Percentiles rank a stretch among this genome's conserved stretches.
Evolutionary conservation across 2,888 invertebrate species (phyloP).

Genomic region (Dynastes hyllus): DNA sequence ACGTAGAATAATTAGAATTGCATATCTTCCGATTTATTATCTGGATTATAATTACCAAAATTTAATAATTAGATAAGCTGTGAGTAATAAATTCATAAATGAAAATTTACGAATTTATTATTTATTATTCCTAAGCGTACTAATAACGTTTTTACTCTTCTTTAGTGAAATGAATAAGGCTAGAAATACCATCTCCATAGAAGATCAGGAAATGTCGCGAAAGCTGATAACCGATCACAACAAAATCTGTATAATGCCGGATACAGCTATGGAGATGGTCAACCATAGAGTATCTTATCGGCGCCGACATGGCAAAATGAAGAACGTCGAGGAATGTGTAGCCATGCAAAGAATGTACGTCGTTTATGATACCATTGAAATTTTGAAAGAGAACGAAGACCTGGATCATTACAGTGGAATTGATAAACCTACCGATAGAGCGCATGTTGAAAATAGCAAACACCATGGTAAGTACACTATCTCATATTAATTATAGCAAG

Average conservation of each 20-base stretch:
- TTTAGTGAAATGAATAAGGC: constrained; percentile 75
- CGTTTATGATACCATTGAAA: constrained; percentile 83
- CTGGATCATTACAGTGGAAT: constrained; percentile 76
- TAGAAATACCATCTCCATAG: constrained; percentile 56
- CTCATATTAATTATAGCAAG: too few species aligned
- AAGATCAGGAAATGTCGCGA: constrained; percentile 71
- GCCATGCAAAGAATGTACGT: constrained; percentile 79
- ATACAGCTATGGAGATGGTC: constrained; percentile 80
- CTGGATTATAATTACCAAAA: background rate
- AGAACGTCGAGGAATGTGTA: constrained; percentile 73
- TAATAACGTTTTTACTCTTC: constrained; percentile 54
- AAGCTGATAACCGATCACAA: constrained; percentile 74
- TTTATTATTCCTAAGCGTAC: background rate
- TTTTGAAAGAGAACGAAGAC: constrained; percentile 77
- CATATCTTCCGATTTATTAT: constrained; percentile 2
- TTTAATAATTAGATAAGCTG: background rate
- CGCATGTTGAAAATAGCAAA: constrained; percentile 75
- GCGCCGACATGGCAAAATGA: constrained; percentile 69
- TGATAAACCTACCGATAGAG: constrained; percentile 78
- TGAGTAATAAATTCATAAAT: background rate
- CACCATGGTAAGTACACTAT: constrained; percentile 63
- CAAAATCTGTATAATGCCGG: constrained; percentile 79
- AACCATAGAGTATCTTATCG: constrained; percentile 77
- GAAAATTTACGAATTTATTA: background rate
- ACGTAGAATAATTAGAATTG: background rate